Percentiles rank a stretch among this genome's conserved stretches.
These are phyloP conservation scores for Cerastis rubricosa DNA, from an alignment of 2,888 invertebrate genomes.

Conservation along the genomic window DNA sequence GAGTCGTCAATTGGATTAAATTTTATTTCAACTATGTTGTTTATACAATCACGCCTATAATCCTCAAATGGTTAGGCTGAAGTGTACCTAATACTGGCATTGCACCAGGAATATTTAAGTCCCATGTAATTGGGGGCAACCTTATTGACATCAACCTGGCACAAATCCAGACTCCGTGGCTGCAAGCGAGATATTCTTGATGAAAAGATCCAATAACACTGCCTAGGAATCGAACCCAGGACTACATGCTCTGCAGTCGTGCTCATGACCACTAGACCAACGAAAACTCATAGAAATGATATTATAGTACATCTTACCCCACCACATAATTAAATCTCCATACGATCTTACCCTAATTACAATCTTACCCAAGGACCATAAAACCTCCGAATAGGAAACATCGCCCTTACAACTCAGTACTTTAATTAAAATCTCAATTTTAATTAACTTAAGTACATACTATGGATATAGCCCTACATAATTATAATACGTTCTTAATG, in stretches of 20 bases:
- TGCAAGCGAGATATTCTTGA: too few relatives aligned
- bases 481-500: constrained; percentile 48
- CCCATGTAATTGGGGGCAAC: too few relatives aligned
- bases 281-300: not conserved
- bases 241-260: not conserved
- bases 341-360: constrained; percentile 25
- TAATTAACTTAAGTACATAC: constrained; percentile 60
- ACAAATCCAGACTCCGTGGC: too few relatives aligned
- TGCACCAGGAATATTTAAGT: too few relatives aligned
- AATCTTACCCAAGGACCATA: constrained; percentile 16
- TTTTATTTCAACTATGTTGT: too few relatives aligned
- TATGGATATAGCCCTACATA: constrained; percentile 33
- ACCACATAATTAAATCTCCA: not conserved
- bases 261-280: not conserved
- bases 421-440: constrained; percentile 62
- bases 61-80: too few relatives aligned
- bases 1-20: too few relatives aligned
- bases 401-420: constrained; percentile 2
- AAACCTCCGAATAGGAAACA: not conserved
- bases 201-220: too few relatives aligned
- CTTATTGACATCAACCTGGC: too few relatives aligned
- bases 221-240: too few relatives aligned
- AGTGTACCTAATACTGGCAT: too few relatives aligned
- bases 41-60: too few relatives aligned
- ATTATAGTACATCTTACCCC: not conserved